phyloP scores from a whole-genome alignment of 2,113 vertebrate species.

The Galeopterus variegatus region DNA sequence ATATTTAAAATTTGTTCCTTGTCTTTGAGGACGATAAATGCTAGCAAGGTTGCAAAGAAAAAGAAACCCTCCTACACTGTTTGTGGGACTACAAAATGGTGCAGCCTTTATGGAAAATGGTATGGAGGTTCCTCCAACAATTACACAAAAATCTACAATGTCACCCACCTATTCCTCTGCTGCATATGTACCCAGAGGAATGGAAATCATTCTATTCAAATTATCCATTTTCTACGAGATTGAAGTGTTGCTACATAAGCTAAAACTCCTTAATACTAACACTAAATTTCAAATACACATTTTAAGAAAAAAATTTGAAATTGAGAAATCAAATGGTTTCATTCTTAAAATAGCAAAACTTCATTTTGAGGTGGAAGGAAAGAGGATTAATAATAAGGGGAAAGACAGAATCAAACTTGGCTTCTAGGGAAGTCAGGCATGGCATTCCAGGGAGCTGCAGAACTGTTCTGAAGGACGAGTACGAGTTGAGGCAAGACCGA shows the following conservation, averaged over 20 bases:
- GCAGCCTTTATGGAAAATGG: too few relatives aligned
- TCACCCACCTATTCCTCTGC: too few relatives aligned
- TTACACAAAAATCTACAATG: too few relatives aligned
- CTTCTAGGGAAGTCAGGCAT: neutral
- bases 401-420: rapidly evolving
- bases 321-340: neutral
- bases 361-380: neutral
- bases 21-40: neutral
- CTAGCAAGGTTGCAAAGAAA: too few relatives aligned
- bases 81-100: too few relatives aligned
- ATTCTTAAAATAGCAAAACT: neutral
- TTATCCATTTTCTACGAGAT: neutral
- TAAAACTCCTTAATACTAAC: neutral
- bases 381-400: neutral
- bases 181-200: too few relatives aligned
- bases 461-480: neutral
- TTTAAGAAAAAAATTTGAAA: neutral
- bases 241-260: neutral
- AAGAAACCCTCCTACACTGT: too few relatives aligned
- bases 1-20: neutral
- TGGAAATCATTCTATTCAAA: neutral
- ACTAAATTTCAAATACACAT: neutral
- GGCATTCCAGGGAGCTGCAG: neutral
- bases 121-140: too few relatives aligned
- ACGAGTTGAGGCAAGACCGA: neutral